These are phyloP conservation scores for Notodonta ziczac DNA, from an alignment of 2,888 invertebrate genomes.

Conservation along the genomic window DNA sequence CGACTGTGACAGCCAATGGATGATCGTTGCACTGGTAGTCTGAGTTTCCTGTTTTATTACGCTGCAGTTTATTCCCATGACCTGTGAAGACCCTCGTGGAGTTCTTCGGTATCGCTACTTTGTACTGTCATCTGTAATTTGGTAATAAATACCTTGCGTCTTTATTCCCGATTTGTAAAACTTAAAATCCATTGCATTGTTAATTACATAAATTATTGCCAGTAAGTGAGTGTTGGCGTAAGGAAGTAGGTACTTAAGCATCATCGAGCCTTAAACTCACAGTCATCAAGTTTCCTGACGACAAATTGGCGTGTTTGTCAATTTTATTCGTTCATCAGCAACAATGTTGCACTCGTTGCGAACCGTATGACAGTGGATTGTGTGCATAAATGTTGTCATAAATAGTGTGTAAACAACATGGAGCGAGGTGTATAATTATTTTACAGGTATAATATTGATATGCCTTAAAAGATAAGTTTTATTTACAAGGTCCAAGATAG, in stretches of 20 bases:
- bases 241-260: background rate
- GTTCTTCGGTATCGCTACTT: background rate
- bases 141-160: background rate
- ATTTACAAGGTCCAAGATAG: too few relatives aligned
- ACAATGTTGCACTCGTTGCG: constrained; percentile 18
- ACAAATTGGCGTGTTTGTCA: constrained; percentile 13
- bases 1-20: too few relatives aligned
- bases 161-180: background rate
- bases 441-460: too few relatives aligned
- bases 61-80: background rate
- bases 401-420: too few relatives aligned
- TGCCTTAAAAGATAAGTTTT: too few relatives aligned
- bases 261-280: constrained; percentile 16
- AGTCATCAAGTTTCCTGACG: constrained; percentile 10
- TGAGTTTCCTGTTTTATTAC: too few relatives aligned
- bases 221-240: background rate
- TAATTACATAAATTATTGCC: background rate
- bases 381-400: background rate
- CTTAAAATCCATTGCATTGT: background rate
- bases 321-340: constrained; percentile 20
- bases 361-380: background rate
- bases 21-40: too few relatives aligned
- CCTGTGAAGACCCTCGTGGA: background rate
- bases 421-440: too few relatives aligned
- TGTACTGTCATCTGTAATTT: background rate